phyloP scores from a whole-genome alignment of 2,888 invertebrate species.

The Malachius bipustulatus region DNA sequence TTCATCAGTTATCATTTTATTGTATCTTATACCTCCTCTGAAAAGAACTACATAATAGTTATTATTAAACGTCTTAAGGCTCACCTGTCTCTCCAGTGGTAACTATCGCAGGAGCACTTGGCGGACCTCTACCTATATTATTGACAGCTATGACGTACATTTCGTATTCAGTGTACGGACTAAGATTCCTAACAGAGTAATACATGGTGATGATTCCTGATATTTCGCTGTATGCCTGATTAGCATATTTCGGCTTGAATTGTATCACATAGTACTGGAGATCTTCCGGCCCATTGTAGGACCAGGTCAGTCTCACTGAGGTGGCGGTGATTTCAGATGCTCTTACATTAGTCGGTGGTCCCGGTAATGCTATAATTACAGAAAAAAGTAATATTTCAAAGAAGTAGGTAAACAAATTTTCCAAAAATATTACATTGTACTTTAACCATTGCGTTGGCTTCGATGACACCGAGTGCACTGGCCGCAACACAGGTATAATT shows the following conservation, averaged over 20 bases:
- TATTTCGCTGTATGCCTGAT: conserved; percentile 84
- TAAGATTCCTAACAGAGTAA: conserved; percentile 79
- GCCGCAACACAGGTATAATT: conserved; percentile 97
- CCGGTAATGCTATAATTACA: conserved; percentile 65
- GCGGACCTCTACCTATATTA: conserved; percentile 83
- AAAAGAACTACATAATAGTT: too few species aligned
- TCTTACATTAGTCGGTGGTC: conserved; percentile 78
- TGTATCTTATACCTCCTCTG: too few species aligned
- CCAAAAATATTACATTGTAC: conserved; percentile 71
- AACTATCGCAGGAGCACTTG: conserved; percentile 77
- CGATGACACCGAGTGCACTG: conserved; percentile 86
- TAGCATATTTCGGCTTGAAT: conserved; percentile 90
- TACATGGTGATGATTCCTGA: conserved; percentile 88
- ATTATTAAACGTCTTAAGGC: too few species aligned
- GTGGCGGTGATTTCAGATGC: conserved; percentile 90
- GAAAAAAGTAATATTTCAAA: conserved; percentile 2
- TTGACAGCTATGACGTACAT: conserved; percentile 93
- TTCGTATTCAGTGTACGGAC: conserved; percentile 93
- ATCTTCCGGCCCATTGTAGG: conserved; percentile 77
- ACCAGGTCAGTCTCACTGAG: conserved; percentile 87
- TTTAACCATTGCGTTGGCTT: conserved; percentile 77
- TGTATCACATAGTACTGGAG: conserved; percentile 94
- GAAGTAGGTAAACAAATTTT: not conserved
- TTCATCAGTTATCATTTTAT: too few species aligned
- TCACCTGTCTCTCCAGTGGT: conserved; percentile 96